Percentiles rank a stretch among this genome's conserved stretches.
Evolutionary conservation across 2,113 vertebrate genomes (phyloP).

Genomic region (Merops nubicus): DNA sequence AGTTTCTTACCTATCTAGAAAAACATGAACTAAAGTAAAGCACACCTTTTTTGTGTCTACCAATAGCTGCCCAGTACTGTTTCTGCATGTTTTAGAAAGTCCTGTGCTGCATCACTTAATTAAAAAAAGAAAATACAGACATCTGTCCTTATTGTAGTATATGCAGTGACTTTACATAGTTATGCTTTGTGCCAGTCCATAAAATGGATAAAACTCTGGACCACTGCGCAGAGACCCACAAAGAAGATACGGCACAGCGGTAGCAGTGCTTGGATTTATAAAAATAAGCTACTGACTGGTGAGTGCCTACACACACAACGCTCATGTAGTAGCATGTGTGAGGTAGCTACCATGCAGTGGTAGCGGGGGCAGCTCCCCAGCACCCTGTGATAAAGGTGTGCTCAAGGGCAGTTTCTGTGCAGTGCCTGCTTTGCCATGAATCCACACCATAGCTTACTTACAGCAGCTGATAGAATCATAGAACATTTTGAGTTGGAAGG

Average conservation of each 20-base stretch:
- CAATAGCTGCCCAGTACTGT: neutral
- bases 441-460: neutral
- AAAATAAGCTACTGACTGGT: neutral
- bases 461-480: neutral
- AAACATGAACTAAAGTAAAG: neutral
- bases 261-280: neutral
- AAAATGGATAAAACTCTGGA: neutral
- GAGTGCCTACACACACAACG: neutral
- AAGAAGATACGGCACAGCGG: fast-evolving
- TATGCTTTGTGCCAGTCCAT: neutral
- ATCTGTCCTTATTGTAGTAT: neutral
- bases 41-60: neutral
- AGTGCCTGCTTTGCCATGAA: neutral
- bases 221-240: neutral
- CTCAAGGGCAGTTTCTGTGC: neutral
- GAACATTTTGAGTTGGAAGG: no score
- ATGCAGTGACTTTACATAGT: neutral
- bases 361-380: neutral
- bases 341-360: neutral
- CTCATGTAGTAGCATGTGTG: fast-evolving
- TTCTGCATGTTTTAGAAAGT: neutral
- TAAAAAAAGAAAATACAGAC: neutral
- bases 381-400: neutral
- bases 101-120: neutral
- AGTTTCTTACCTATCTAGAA: neutral